Conservation (phyloP, 2,797 vertebrate genomes). For the Delichon dasypus region DNA sequence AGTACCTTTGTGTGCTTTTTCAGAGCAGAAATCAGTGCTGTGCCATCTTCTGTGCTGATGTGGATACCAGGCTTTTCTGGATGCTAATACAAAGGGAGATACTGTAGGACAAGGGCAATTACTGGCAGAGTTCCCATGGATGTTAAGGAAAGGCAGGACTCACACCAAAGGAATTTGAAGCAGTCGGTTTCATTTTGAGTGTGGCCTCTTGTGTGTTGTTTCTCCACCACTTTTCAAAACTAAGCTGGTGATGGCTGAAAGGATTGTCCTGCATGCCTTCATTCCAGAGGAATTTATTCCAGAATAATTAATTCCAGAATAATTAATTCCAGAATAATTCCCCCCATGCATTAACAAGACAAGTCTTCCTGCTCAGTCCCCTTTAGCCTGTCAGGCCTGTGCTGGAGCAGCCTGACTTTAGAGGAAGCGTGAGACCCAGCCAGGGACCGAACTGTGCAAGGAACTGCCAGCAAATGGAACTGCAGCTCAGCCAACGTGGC, state of each 20-base stretch:
- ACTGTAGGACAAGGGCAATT: not conserved
- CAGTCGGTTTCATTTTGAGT: not conserved
- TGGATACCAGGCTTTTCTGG: not conserved
- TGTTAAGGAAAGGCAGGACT: constrained; percentile 18
- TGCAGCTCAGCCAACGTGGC: not conserved
- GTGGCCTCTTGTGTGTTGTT: not conserved
- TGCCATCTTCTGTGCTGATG: not conserved
- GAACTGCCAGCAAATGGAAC: not conserved
- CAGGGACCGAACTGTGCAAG: not conserved
- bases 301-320: not conserved
- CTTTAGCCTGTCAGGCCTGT: not conserved
- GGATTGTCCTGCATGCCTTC: not conserved
- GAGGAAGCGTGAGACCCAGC: not conserved
- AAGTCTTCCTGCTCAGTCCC: not conserved
- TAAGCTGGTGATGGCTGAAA: not conserved
- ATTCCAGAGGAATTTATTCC: not conserved
- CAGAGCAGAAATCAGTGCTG: not conserved
- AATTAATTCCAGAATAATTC: not conserved
- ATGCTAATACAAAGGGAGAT: not conserved
- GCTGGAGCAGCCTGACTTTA: not conserved
- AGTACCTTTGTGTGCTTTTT: not conserved
- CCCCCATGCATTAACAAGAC: not conserved
- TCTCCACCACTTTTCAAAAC: not conserved
- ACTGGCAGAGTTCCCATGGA: not conserved
- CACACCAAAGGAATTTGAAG: constrained; percentile 40